Percentiles rank a stretch among this genome's conserved stretches.
Evolutionary conservation across 1,140 invertebrate species (phyloP).

Genomic region (Drosophila arizonae): DNA sequence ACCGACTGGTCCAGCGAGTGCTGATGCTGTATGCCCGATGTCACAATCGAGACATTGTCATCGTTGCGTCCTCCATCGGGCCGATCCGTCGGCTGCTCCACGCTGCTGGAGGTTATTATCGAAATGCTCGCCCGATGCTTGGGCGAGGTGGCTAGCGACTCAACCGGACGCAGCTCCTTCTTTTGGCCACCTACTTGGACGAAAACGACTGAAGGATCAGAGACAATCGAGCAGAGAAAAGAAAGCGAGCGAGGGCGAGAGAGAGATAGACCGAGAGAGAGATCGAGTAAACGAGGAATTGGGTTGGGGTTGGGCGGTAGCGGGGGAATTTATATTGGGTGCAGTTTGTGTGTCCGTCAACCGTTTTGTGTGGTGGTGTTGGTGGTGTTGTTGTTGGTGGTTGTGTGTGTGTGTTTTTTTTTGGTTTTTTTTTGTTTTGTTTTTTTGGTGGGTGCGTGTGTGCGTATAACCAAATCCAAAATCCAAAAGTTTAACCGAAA

Average conservation of each 20-base stretch:
- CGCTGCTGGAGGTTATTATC: conserved; percentile 69
- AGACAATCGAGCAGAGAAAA: conserved; percentile 51
- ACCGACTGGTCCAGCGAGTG: conserved; percentile 75
- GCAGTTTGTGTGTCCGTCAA: conserved; percentile 67
- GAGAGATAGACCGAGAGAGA: conserved; percentile 2
- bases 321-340: conserved; percentile 17
- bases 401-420: conserved; percentile 23
- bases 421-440: conserved; percentile 13
- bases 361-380: conserved; percentile 58
- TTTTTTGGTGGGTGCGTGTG: conserved; percentile 34
- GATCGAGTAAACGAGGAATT: conserved; percentile 2
- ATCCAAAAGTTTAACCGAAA: conserved; percentile 79
- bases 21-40: conserved; percentile 72
- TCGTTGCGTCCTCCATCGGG: conserved; percentile 52
- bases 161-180: conserved; percentile 76
- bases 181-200: conserved; percentile 83
- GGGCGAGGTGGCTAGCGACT: conserved; percentile 80
- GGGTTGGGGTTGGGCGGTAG: not conserved
- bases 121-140: conserved; percentile 82
- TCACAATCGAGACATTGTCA: conserved; percentile 43
- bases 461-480: conserved; percentile 76
- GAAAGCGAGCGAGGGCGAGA: not conserved
- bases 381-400: conserved; percentile 37
- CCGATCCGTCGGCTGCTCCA: conserved; percentile 61
- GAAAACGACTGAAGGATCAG: conserved; percentile 82